phyloP scores from a whole-genome alignment of 2,888 invertebrate species.

The Achlya flavicornis region DNA sequence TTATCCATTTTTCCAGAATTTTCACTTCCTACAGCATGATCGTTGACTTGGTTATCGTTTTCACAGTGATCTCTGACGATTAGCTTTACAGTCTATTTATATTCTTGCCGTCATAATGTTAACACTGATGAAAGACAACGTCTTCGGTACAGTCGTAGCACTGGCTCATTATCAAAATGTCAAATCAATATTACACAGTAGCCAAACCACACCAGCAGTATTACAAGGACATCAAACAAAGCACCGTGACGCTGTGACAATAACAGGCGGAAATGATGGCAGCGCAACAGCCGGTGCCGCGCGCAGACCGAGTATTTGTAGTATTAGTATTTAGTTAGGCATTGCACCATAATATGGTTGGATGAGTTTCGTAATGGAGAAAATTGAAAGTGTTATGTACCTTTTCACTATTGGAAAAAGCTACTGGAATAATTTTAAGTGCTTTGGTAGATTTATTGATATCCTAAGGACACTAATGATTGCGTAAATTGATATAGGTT shows the following conservation, averaged over 20 bases:
- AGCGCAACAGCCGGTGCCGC: conserved; percentile 35
- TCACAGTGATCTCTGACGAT: too few species aligned
- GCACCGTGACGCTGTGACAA: conserved; percentile 54
- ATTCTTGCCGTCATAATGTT: too few species aligned
- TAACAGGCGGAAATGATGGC: conserved; percentile 69
- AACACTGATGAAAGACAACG: too few species aligned
- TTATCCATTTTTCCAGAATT: too few species aligned
- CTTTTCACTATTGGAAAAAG: not conserved
- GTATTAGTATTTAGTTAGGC: conserved; percentile 17
- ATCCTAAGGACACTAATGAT: too few species aligned
- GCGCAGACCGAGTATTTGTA: conserved; percentile 33
- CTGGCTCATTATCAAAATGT: not conserved
- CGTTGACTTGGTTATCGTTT: too few species aligned
- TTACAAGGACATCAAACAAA: conserved; percentile 62
- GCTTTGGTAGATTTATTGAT: not conserved
- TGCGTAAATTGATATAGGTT: too few species aligned
- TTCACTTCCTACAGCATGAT: too few species aligned
- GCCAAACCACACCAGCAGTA: conserved; percentile 35
- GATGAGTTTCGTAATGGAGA: not conserved
- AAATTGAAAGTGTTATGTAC: conserved; percentile 3
- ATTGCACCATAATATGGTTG: conserved; percentile 1
- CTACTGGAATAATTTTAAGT: not conserved
- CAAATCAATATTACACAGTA: not conserved
- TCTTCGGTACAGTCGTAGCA: too few species aligned
- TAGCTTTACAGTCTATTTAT: too few species aligned